A percentile compares a stretch with the other conserved stretches of the same genome.
phyloP scores from a whole-genome alignment of 1,140 invertebrate species.

The Drosophila saltans region DNA sequence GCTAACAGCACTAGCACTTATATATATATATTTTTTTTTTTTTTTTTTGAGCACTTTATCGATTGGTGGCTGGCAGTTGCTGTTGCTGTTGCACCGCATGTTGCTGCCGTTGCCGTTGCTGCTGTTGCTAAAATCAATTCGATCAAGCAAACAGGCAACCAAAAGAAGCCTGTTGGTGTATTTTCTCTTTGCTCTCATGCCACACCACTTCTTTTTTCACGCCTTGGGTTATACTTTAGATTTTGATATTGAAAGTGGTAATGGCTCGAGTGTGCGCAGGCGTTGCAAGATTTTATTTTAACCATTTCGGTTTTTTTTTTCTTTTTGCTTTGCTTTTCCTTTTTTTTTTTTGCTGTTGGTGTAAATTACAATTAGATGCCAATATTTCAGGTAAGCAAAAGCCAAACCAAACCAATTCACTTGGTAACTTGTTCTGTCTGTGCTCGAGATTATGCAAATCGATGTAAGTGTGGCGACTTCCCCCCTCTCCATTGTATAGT shows the following conservation, averaged over 20 bases:
- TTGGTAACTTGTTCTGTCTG: conserved; percentile 16
- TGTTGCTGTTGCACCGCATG: conserved; percentile 15
- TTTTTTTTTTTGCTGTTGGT: not conserved
- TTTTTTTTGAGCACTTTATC: conserved; percentile 29
- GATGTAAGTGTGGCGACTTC: not conserved
- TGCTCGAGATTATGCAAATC: conserved; percentile 20
- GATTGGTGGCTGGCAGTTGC: conserved; percentile 10
- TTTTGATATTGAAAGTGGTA: conserved; percentile 36
- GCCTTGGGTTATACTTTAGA: conserved; percentile 34
- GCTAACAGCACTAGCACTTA: conserved; percentile 19
- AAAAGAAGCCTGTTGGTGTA: not conserved
- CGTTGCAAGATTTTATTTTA: conserved; percentile 21
- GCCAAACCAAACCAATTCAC: not conserved
- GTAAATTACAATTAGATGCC: conserved; percentile 34
- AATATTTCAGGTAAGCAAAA: conserved; percentile 21
- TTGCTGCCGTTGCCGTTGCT: not conserved
- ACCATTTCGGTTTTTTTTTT: conserved; percentile 18
- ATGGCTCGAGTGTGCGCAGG: conserved; percentile 20
- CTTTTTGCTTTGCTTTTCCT: not conserved
- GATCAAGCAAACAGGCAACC: conserved; percentile 15
- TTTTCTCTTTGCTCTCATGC: conserved; percentile 5
- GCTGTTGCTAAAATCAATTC: conserved; percentile 20
- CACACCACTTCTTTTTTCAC: conserved; percentile 21
- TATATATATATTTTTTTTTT: not conserved
- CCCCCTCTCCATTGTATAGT: not conserved